These are phyloP conservation scores for Eulimnadia texana DNA, from an alignment of 1,140 invertebrate species.

Conservation along the genomic window DNA sequence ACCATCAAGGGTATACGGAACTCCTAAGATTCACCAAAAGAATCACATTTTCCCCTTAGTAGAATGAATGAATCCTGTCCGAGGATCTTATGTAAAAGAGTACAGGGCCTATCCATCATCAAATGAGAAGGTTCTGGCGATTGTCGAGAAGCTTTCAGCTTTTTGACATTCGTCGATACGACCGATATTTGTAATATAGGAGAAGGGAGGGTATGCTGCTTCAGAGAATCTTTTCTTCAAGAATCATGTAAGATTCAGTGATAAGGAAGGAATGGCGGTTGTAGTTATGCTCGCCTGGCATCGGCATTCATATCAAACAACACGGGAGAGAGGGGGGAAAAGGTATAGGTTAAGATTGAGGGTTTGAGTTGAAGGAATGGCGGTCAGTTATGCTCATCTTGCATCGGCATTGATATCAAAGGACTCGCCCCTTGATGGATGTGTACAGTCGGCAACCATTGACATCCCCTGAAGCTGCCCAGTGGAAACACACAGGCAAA, in stretches of 20 bases:
- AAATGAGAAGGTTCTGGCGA: too few species aligned
- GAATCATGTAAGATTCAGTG: too few species aligned
- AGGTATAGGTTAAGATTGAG: neutral
- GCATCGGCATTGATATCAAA: neutral
- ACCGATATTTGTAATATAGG: too few species aligned
- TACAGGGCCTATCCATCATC: too few species aligned
- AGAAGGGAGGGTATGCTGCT: too few species aligned
- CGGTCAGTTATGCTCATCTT: neutral
- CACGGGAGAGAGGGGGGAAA: neutral
- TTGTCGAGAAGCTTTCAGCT: too few species aligned
- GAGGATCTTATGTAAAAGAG: too few species aligned
- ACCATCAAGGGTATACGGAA: neutral
- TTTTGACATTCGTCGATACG: too few species aligned
- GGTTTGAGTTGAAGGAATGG: neutral
- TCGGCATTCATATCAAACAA: neutral
- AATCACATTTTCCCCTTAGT: neutral
- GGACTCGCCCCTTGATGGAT: neutral
- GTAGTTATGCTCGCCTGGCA: neutral
- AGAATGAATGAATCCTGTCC: too few species aligned
- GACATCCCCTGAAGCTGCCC: too few species aligned
- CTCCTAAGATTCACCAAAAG: neutral
- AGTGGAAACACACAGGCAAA: too few species aligned
- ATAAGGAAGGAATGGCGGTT: neutral
- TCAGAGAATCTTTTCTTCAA: too few species aligned
- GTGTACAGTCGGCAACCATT: neutral